A percentile compares a stretch with the other conserved stretches of the same genome.
Conservation (phyloP, 2,888 invertebrate genomes). For the Mythimna ferrago region DNA sequence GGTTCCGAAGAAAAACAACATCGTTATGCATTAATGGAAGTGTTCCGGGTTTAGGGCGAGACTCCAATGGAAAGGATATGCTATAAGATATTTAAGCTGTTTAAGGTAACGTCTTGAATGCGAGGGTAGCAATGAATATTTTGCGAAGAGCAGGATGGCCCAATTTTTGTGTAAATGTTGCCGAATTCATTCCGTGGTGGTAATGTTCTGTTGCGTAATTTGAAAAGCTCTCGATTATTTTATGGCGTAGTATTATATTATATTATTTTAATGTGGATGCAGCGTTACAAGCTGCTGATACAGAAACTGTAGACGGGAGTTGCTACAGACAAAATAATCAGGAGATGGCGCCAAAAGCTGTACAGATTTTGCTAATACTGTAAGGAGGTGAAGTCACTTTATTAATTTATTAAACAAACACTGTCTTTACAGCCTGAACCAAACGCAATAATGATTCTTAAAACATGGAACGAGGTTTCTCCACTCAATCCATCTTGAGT, state of each 20-base stretch:
- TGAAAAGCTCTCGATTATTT: neutral
- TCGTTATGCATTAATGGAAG: conserved; percentile 72
- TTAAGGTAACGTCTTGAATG: conserved; percentile 22
- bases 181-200: neutral
- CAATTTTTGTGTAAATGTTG: conserved; percentile 1
- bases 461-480: no score
- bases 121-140: conserved; percentile 28
- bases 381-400: no score
- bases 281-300: neutral
- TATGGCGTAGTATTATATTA: neutral
- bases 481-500: no score
- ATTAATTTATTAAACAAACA: no score
- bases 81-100: conserved; percentile 48
- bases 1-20: conserved; percentile 73
- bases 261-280: neutral
- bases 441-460: no score
- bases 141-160: conserved; percentile 7
- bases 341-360: no score
- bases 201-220: neutral
- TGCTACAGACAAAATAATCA: no score
- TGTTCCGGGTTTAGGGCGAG: conserved; percentile 46
- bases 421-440: no score
- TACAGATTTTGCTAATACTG: no score
- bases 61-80: conserved; percentile 27
- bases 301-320: no score